These are phyloP conservation scores for Siderastrea radians DNA, from an alignment of 92 coral and sea anemone species.

Conservation along the genomic window DNA sequence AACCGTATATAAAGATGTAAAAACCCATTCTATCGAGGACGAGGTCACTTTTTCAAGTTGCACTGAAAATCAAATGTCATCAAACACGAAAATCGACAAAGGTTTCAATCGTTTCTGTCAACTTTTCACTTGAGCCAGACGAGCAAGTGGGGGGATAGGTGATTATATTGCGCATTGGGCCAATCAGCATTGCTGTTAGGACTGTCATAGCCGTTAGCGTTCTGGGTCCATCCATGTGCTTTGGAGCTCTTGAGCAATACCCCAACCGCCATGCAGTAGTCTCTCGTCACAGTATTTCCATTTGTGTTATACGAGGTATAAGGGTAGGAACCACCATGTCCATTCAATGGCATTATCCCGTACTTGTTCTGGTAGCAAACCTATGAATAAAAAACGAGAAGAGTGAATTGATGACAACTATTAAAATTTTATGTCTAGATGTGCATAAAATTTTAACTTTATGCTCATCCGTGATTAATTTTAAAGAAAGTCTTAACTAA, in stretches of 20 bases:
- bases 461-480: too few species aligned
- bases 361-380: constrained; percentile 83
- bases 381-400: constrained; percentile 40
- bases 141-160: constrained; percentile 51
- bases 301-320: constrained; percentile 63
- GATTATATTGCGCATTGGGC: constrained; percentile 69
- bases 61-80: too few species aligned
- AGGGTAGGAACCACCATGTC: constrained; percentile 86
- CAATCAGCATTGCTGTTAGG: constrained; percentile 72
- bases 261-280: constrained; percentile 87
- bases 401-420: neutral
- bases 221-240: constrained; percentile 85
- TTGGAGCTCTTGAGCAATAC: constrained; percentile 64
- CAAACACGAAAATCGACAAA: too few species aligned
- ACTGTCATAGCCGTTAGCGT: constrained; percentile 77
- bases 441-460: too few species aligned
- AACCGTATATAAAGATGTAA: too few species aligned
- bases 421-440: too few species aligned
- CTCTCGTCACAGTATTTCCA: constrained; percentile 70
- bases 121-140: constrained; percentile 78
- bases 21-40: too few species aligned
- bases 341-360: constrained; percentile 69
- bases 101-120: too few species aligned
- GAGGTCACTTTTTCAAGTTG: too few species aligned
- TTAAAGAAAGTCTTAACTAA: too few species aligned